Evolutionary conservation across 2,888 invertebrate genomes (phyloP).

Genomic region (Cephalotes varians): DNA sequence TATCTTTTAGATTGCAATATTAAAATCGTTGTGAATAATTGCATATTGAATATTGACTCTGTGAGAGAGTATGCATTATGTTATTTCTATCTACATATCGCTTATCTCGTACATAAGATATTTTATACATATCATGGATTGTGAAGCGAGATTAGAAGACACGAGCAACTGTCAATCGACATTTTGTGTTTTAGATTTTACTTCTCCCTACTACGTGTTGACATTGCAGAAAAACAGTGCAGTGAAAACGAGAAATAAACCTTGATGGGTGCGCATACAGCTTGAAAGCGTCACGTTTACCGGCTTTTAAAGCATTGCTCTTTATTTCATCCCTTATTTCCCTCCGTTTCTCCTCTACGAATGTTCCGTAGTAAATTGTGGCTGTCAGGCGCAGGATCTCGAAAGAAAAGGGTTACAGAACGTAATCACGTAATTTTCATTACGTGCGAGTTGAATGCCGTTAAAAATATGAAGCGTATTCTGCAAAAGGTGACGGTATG

Average conservation of each 20-base stretch:
- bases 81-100: background rate
- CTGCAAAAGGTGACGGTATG: background rate
- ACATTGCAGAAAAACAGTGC: background rate
- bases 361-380: conserved; percentile 40
- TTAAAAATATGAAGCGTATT: conserved; percentile 6
- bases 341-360: conserved; percentile 11
- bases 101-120: background rate
- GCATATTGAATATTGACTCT: background rate
- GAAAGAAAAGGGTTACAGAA: conserved; percentile 44
- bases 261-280: conserved; percentile 32
- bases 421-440: conserved; percentile 48
- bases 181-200: conserved; percentile 24
- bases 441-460: background rate
- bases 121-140: background rate
- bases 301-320: conserved; percentile 49
- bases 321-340: conserved; percentile 42
- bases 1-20: background rate
- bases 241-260: conserved; percentile 39
- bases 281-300: conserved; percentile 51
- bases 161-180: background rate
- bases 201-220: conserved; percentile 13
- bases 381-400: conserved; percentile 42
- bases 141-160: background rate
- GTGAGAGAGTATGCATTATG: background rate
- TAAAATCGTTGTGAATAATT: background rate